Evolutionary conservation across 2,797 vertebrate species (phyloP).

Genomic region (Ctenopoma multispine): DNA sequence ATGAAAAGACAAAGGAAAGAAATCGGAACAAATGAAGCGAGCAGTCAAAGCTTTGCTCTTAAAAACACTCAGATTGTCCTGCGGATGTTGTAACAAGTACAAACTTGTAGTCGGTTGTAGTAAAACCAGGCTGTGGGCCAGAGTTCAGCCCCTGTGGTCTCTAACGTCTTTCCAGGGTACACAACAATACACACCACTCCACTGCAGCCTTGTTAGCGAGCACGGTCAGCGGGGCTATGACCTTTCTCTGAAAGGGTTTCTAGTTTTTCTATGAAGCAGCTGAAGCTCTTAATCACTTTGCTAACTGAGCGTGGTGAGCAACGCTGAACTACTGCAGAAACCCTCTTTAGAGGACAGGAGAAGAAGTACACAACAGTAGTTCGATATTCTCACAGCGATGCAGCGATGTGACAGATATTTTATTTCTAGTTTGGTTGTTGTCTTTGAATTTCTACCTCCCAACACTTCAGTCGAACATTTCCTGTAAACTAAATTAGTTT

Average conservation of each 20-base stretch:
- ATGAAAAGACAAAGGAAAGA: neutral
- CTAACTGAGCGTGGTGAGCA: conserved; percentile 17
- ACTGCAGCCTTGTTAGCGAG: conserved; percentile 52
- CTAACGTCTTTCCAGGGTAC: conserved; percentile 34
- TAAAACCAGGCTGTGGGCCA: conserved; percentile 29
- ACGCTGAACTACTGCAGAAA: conserved; percentile 7
- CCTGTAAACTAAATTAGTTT: neutral
- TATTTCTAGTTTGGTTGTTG: neutral
- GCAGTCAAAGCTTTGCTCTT: neutral
- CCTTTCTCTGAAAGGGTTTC: conserved; percentile 44
- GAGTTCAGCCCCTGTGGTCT: conserved; percentile 33
- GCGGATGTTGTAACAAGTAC: neutral
- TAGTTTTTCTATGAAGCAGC: conserved; percentile 42
- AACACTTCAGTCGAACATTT: neutral
- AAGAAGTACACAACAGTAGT: neutral
- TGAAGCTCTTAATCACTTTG: conserved; percentile 57
- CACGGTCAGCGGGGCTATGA: conserved; percentile 39
- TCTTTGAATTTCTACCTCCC: neutral
- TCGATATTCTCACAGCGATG: neutral
- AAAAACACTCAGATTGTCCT: conserved; percentile 1
- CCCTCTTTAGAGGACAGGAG: neutral
- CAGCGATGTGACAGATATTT: neutral
- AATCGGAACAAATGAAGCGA: neutral
- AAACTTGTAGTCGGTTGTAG: neutral
- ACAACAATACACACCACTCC: conserved; percentile 32